These are phyloP conservation scores for Rhamnusium bicolor DNA, from an alignment of 2,888 invertebrate species.

Conservation along the genomic window DNA sequence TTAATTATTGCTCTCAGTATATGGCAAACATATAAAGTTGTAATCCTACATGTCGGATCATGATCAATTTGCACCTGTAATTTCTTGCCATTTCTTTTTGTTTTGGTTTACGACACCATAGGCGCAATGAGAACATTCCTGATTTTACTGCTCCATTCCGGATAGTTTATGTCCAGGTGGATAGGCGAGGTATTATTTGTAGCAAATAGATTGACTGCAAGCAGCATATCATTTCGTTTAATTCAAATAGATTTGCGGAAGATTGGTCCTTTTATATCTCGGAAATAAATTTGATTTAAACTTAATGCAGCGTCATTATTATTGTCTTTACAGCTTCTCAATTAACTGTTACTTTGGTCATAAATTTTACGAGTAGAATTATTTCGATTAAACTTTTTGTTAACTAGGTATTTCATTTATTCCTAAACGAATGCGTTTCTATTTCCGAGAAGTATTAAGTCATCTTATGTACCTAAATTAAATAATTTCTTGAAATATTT, in stretches of 20 bases:
- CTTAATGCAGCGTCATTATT: background rate
- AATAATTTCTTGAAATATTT: background rate
- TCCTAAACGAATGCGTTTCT: background rate
- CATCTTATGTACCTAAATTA: background rate
- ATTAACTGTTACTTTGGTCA: slow-evolving; percentile 16
- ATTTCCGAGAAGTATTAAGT: background rate
- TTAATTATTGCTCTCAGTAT: background rate
- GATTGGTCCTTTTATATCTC: slow-evolving; percentile 18
- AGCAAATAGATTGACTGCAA: slow-evolving; percentile 23
- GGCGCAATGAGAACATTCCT: slow-evolving; percentile 7
- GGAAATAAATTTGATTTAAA: slow-evolving; percentile 19
- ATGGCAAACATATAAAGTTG: background rate
- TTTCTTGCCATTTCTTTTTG: background rate
- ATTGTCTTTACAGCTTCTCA: slow-evolving; percentile 16
- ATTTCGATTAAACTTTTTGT: slow-evolving; percentile 17
- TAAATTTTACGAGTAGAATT: slow-evolving; percentile 23
- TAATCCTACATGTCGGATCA: background rate
- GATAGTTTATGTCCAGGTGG: slow-evolving; percentile 15
- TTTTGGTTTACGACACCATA: slow-evolving; percentile 16
- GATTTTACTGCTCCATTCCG: slow-evolving; percentile 3
- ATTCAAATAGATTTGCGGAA: slow-evolving; percentile 28
- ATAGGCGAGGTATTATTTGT: slow-evolving; percentile 24
- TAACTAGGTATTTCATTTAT: too few relatives aligned
- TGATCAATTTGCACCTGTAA: background rate
- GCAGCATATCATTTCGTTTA: slow-evolving; percentile 19